Evolutionary conservation across 2,888 invertebrate species (phyloP).

Genomic region (Thera britannica): DNA sequence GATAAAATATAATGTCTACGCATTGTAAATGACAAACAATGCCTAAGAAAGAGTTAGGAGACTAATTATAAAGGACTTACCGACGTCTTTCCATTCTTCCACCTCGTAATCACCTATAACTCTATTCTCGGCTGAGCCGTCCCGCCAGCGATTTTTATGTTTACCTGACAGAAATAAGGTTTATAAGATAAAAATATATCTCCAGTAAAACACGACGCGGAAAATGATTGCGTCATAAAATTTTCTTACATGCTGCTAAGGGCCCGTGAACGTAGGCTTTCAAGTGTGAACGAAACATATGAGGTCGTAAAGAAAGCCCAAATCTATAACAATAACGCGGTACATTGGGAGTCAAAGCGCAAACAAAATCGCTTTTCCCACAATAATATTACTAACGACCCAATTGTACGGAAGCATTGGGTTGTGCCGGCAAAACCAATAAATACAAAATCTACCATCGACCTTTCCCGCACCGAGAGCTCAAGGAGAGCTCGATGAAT

Average conservation of each 20-base stretch:
- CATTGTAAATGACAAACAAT: not conserved
- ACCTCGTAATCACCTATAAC: constrained; percentile 88
- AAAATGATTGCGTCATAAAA: constrained; percentile 66
- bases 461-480: constrained; percentile 64
- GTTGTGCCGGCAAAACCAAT: constrained; percentile 78
- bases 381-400: constrained; percentile 83
- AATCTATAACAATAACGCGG: constrained; percentile 79
- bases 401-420: constrained; percentile 81
- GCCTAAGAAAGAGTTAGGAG: not conserved
- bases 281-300: constrained; percentile 69
- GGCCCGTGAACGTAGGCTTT: constrained; percentile 66
- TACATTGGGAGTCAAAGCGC: constrained; percentile 80
- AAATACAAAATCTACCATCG: constrained; percentile 78
- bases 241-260: constrained; percentile 60
- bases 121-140: constrained; percentile 84
- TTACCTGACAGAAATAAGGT: constrained; percentile 74
- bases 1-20: not conserved
- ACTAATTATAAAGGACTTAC: constrained; percentile 65
- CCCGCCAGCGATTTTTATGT: constrained; percentile 84
- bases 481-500: constrained; percentile 64
- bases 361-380: constrained; percentile 81
- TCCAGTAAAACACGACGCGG: constrained; percentile 51
- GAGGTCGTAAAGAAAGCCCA: constrained; percentile 71
- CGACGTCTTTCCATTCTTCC: constrained; percentile 90
- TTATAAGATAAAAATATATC: constrained; percentile 51